phyloP scores from a whole-genome alignment of 2,797 vertebrate genomes.

The Semaprochilodus insignis region DNA sequence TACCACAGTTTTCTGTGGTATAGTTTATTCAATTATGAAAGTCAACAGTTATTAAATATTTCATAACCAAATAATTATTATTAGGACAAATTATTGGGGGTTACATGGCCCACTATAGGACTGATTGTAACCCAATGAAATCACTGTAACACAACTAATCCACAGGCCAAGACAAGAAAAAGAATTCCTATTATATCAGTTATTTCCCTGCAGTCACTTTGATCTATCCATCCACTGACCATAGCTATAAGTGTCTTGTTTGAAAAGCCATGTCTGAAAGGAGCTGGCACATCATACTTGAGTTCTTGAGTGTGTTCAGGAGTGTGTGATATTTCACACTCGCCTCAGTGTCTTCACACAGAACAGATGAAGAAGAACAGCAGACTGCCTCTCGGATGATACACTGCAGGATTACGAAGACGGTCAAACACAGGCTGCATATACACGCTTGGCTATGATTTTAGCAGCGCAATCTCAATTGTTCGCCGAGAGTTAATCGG shows the following conservation, averaged over 20 bases:
- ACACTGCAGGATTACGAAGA: conserved; percentile 26
- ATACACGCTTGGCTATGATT: conserved; percentile 19
- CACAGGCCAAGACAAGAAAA: background rate
- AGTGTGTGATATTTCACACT: conserved; percentile 63
- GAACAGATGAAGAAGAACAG: conserved; percentile 58
- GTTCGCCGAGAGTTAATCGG: conserved; percentile 36
- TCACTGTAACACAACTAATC: background rate
- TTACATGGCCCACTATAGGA: too few relatives aligned
- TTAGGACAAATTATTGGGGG: too few relatives aligned
- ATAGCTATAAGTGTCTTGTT: conserved; percentile 49
- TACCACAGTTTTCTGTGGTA: too few relatives aligned
- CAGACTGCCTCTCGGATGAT: conserved; percentile 47
- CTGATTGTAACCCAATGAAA: too few relatives aligned
- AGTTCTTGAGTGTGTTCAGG: conserved; percentile 49
- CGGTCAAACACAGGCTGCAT: conserved; percentile 34
- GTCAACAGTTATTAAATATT: too few relatives aligned
- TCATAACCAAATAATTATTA: too few relatives aligned
- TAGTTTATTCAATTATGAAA: too few relatives aligned
- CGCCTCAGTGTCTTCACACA: conserved; percentile 47
- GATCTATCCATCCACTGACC: conserved; percentile 48
- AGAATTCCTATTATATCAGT: background rate
- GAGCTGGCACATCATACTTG: conserved; percentile 54
- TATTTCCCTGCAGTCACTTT: conserved; percentile 20
- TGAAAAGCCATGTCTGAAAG: conserved; percentile 58
- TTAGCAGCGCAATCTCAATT: conserved; percentile 38